Conservation (phyloP, 2,797 vertebrate genomes). For the Hemitrygon akajei region DNA sequence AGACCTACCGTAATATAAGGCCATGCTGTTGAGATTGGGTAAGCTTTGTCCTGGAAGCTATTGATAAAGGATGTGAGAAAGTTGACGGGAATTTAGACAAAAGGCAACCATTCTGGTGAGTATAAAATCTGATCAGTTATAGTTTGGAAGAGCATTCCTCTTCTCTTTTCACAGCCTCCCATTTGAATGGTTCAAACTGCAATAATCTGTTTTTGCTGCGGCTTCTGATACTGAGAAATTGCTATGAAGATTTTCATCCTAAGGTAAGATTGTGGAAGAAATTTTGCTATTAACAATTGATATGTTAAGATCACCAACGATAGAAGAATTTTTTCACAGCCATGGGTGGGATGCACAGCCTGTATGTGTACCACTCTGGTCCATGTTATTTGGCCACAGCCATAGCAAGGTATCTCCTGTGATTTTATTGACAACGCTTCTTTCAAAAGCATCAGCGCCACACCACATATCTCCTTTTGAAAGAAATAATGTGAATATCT, state of each 20-base stretch:
- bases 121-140: no score
- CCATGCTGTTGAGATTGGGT: no score
- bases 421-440: neutral
- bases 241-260: neutral
- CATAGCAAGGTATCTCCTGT: neutral
- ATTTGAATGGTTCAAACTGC: neutral
- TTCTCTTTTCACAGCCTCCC: neutral
- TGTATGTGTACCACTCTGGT: neutral
- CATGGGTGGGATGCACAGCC: neutral
- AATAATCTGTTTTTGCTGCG: neutral
- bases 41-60: no score
- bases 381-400: neutral
- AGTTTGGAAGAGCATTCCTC: neutral
- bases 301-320: neutral
- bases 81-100: no score
- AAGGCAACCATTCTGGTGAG: no score
- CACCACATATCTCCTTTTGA: neutral
- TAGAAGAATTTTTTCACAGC: neutral
- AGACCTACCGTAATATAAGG: no score
- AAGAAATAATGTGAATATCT: neutral
- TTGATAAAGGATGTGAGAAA: no score
- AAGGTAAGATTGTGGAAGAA: neutral
- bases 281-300: neutral
- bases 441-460: neutral
- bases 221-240: neutral